Evolutionary conservation across 2,888 invertebrate species (phyloP), one percentile per base, ranked within the genome.

Genomic region (Pegoplata infirma): DNA sequence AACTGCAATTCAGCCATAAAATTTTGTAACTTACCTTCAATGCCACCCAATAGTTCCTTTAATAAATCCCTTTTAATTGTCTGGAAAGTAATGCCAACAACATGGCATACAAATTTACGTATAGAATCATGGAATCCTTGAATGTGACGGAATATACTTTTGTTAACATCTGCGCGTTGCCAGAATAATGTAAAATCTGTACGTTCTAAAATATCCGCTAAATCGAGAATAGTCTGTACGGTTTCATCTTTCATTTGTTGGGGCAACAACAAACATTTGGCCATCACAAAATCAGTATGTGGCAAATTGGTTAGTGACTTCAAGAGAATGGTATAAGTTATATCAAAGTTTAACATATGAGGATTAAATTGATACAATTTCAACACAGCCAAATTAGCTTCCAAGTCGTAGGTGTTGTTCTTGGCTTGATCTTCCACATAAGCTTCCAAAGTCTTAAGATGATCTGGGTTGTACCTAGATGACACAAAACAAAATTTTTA

Each of bases 341-440:
- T 94, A 69, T 95, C 94, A 53, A 93, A 91, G 86, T 97, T 95
- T 85, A 96, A 96, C 85, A 94, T 93, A 76, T 93, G 93, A 0
- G 98, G 97, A 89, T 98, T 98, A 86, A 99, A 96, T 90, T 99
- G 99, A 88, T 99, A 98, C 83, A 99, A 90, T 90, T 99, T 99
- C 55, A 99, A 91, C 10, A 99, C 96, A 2, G 98, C 98, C 83
- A 99, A 91, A 89, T 99, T 98, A 1, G 99, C 98, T 90, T 99
- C 99, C 86, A 99, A 91, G 88, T 99, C 98, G 86, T 99, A 98
- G 0, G 95, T 94, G 90, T 98, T 98, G 86, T 98, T 98, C 80
- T 94, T 92, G 0, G 97, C 95, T 89, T 99, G 98, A 85, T 96
- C 93, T 86, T 97, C 96, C 10, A 99, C 97, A 89, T 99, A 99